Base-by-base conservation (phyloP, 2,888 invertebrate species). In the Megastigmus dorsalis region DNA sequence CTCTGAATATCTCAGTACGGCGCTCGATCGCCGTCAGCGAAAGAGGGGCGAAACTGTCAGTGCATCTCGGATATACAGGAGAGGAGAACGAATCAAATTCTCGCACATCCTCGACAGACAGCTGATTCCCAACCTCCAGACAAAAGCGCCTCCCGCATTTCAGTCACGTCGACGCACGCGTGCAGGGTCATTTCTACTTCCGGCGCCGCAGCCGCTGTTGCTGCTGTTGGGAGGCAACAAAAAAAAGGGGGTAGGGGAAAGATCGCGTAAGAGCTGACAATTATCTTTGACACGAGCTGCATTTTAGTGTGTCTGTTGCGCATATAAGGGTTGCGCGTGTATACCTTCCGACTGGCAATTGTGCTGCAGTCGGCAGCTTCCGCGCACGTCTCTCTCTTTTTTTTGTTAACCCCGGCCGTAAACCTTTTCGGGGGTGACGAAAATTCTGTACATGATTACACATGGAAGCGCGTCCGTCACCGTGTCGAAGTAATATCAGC, bases 41-140 rank as follows among this genome's bases (percentile, higher is more conserved):
- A 79, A 77, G 75, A 78, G 74, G 76, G 15, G 10, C 5, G 2
- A 10, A 10, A 1, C 67, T 73, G 73, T 73, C 73, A 73, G 57
- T 15, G 33, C 33, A 15, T 23, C 33, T 15, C 54, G 9, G 15
- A n/a, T n/a, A n/a, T n/a, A n/a, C n/a, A n/a, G n/a, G n/a, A n/a
- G n/a, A n/a, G n/a, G n/a, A n/a, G n/a, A n/a, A n/a, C 38, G 50
- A 74, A 74, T 74, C 62, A 45, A 62, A 74, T 74, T 74, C 63
- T 38, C 55, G 36, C 60, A 43, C 52, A 33, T 36, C 33, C 45
- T 10, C 72, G 67, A 68, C 63, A 63, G 68, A 68, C 68, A 74
- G 62, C 57, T 63, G 74, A 74, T 74, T 67, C 63, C 28, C 36
- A 15, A 10, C 26, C 30, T 20, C 18, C 10, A 13, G n/a, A 30